Percentiles rank a stretch among this genome's conserved stretches.
Evolutionary conservation across 2,797 vertebrate genomes (phyloP).

Genomic region (Rhynchotus rufescens): DNA sequence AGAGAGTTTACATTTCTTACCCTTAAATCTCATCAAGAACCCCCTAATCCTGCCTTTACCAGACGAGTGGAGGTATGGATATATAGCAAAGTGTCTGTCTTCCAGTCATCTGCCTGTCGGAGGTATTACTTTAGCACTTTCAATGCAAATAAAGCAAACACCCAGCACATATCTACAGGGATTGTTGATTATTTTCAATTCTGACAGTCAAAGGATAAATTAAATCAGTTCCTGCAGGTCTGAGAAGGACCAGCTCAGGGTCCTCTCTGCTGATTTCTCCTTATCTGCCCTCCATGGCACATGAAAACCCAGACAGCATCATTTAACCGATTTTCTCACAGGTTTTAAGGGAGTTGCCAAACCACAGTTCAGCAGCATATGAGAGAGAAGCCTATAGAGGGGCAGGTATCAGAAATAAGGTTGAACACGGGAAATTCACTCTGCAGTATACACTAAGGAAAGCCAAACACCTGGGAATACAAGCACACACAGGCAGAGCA

Average conservation of each 20-base stretch:
- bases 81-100: not conserved
- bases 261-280: not conserved
- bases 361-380: too few relatives aligned
- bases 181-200: not conserved
- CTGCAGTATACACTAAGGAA: not conserved
- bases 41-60: not conserved
- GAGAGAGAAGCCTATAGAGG: not conserved
- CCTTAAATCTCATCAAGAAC: not conserved
- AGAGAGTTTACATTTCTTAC: not conserved
- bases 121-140: not conserved
- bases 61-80: not conserved
- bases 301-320: not conserved
- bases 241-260: not conserved
- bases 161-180: not conserved
- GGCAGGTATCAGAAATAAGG: not conserved
- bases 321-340: not conserved
- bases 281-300: not conserved
- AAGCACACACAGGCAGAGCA: not conserved
- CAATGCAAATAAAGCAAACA: not conserved
- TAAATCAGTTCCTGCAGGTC: not conserved
- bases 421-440: not conserved
- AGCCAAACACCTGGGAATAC: not conserved
- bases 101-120: not conserved
- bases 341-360: not conserved
- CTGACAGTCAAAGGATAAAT: not conserved